phyloP scores from a whole-genome alignment of 1,140 invertebrate species.

The Hesperophylax magnus region DNA sequence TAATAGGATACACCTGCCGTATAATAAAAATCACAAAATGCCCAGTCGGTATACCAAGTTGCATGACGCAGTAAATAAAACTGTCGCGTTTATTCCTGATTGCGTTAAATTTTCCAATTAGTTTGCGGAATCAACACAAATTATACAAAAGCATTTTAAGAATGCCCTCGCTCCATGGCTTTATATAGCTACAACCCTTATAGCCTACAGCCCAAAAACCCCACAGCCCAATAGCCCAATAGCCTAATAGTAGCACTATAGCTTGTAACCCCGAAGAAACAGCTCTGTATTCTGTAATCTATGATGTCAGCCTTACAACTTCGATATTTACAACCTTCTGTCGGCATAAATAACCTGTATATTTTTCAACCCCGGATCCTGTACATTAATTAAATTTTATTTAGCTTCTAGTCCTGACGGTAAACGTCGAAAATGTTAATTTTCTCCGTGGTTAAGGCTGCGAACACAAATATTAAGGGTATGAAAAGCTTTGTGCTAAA shows the following conservation, averaged over 20 bases:
- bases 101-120: slow-evolving; percentile 37
- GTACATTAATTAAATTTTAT: slow-evolving; percentile 57
- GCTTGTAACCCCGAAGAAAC: background rate
- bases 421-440: slow-evolving; percentile 51
- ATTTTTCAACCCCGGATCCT: slow-evolving; percentile 54
- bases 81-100: background rate
- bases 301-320: slow-evolving; percentile 43
- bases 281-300: background rate
- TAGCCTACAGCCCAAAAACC: no score
- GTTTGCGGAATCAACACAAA: background rate
- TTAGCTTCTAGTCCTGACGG: slow-evolving; percentile 48
- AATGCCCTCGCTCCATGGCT: background rate
- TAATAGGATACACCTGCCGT: no score
- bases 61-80: background rate
- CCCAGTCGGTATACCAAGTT: no score
- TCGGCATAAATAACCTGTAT: slow-evolving; percentile 56
- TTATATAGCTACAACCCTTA: no score
- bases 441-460: background rate
- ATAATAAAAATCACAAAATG: no score
- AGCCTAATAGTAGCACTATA: no score
- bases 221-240: no score
- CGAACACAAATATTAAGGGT: no score
- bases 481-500: no score
- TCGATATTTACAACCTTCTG: slow-evolving; percentile 51
- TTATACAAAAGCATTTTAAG: slow-evolving; percentile 14